Conservation (phyloP, 2,888 invertebrate genomes). For the Aelia acuminata region DNA sequence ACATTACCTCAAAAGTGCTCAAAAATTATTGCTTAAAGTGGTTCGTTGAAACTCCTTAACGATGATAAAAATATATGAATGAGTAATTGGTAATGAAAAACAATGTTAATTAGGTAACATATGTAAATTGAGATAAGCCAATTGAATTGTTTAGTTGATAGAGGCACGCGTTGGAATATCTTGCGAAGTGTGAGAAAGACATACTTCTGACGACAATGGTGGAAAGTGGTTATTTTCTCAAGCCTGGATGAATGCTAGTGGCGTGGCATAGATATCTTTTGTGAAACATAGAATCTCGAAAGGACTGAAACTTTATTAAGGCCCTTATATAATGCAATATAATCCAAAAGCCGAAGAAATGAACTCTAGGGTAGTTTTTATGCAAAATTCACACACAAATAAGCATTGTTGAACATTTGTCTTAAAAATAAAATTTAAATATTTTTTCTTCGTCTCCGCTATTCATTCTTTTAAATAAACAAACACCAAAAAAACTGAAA, state of each 20-base stretch:
- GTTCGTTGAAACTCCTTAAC: not conserved
- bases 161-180: conserved; percentile 13
- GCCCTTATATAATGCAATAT: too few species aligned
- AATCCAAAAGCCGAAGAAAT: too few species aligned
- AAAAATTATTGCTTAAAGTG: not conserved
- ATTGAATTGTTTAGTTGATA: not conserved
- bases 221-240: conserved; percentile 33
- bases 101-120: not conserved
- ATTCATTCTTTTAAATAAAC: too few species aligned
- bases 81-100: not conserved
- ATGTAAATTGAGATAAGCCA: not conserved
- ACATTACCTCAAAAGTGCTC: not conserved
- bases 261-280: not conserved
- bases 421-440: too few species aligned
- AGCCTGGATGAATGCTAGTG: not conserved
- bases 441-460: too few species aligned
- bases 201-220: conserved; percentile 14
- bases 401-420: too few species aligned
- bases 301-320: not conserved
- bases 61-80: not conserved
- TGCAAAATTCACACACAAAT: too few species aligned
- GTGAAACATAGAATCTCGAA: not conserved
- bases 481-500: too few species aligned
- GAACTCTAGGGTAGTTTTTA: too few species aligned
- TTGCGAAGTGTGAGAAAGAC: conserved; percentile 26